Conservation (phyloP, 2,888 invertebrate species). For the Melieria omissa region DNA sequence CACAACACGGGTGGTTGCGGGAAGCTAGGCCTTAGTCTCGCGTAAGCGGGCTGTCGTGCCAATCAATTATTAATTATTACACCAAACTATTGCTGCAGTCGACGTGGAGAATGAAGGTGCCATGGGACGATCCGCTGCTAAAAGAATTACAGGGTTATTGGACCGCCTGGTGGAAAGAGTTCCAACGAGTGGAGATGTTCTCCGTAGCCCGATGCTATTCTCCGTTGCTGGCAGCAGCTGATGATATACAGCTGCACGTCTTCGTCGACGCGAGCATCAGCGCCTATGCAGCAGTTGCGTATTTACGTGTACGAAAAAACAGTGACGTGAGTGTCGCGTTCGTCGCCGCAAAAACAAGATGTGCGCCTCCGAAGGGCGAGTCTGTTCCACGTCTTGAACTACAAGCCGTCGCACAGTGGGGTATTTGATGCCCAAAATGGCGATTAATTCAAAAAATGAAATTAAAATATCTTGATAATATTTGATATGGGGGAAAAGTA, state of each 20-base stretch:
- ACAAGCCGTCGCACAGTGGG: no score
- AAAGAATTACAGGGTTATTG: slow-evolving; percentile 23
- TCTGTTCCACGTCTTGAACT: slow-evolving; percentile 38
- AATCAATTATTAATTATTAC: no score
- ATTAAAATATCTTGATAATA: no score
- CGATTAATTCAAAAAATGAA: no score
- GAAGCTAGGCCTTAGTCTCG: no score
- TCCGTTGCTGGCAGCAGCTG: slow-evolving; percentile 6
- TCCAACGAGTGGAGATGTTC: slow-evolving; percentile 16
- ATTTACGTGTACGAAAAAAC: no score
- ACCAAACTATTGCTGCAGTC: slow-evolving; percentile 24
- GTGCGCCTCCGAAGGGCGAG: slow-evolving; percentile 36
- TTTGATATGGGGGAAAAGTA: no score
- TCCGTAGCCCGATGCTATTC: slow-evolving; percentile 36
- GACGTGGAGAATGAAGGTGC: slow-evolving; percentile 27
- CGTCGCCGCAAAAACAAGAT: slow-evolving; percentile 37
- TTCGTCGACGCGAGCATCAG: slow-evolving; percentile 40
- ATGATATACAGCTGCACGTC: slow-evolving; percentile 35
- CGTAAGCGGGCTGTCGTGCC: no score
- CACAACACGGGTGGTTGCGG: no score
- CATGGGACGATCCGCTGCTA: slow-evolving; percentile 39
- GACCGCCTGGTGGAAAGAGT: slow-evolving; percentile 32
- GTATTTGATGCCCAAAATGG: no score
- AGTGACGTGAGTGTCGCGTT: slow-evolving; percentile 37
- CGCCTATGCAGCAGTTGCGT: slow-evolving; percentile 41